These are phyloP conservation scores for Sceliomorpha sp. DNA, from an alignment of 2,888 invertebrate species.

Conservation along the genomic window DNA sequence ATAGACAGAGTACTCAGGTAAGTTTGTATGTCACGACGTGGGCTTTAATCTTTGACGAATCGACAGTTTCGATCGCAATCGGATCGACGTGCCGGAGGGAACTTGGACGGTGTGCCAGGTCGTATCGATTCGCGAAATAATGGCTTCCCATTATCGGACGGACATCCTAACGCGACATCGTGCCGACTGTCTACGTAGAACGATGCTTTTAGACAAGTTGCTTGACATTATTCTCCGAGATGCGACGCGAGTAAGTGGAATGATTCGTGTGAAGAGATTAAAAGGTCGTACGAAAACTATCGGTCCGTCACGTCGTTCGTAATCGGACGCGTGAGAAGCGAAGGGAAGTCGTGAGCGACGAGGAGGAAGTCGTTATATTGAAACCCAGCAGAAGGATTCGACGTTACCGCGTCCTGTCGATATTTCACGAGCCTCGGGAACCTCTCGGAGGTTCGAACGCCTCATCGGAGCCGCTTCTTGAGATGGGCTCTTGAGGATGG, in stretches of 20 bases:
- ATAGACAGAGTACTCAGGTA: constrained; percentile 1
- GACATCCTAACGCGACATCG: background rate
- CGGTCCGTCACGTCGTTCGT: too few relatives aligned
- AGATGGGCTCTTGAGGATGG: constrained; percentile 79
- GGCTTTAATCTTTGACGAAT: constrained; percentile 1
- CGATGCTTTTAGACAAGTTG: too few relatives aligned
- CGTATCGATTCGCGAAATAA: constrained; percentile 11
- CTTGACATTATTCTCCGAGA: too few relatives aligned
- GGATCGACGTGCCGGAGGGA: background rate
- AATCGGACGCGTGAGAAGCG: constrained; percentile 1
- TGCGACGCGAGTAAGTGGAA: too few relatives aligned
- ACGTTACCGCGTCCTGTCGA: constrained; percentile 71
- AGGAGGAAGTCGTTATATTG: constrained; percentile 2
- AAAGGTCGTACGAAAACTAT: too few relatives aligned
- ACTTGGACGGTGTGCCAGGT: background rate
- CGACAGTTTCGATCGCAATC: constrained; percentile 10
- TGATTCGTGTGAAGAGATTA: too few relatives aligned
- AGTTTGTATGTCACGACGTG: constrained; percentile 4
- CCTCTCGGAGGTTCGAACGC: constrained; percentile 67
- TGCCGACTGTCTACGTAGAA: too few relatives aligned
- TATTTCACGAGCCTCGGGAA: constrained; percentile 68
- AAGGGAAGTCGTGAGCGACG: too few relatives aligned
- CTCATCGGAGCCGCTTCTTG: constrained; percentile 76
- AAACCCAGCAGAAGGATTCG: constrained; percentile 3
- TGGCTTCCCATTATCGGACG: background rate